Conservation (phyloP, 2,888 invertebrate species). For the Callyntrura sp. region DNA sequence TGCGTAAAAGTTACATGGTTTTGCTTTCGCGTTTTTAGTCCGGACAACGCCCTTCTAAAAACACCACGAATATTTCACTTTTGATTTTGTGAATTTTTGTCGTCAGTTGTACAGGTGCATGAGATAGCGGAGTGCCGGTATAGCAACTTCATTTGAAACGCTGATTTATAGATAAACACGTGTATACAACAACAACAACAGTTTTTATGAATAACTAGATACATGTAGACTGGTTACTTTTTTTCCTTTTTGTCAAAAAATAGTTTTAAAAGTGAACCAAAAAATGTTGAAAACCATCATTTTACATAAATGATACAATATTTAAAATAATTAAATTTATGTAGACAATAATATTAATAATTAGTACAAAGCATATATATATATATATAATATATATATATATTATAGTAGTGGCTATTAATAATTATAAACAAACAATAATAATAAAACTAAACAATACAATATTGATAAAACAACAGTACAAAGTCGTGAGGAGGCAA, state of each 20-base stretch:
- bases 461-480: constrained; percentile 79
- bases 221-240: constrained; percentile 20
- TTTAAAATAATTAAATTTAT: constrained; percentile 37
- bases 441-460: constrained; percentile 57
- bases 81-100: background rate
- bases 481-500: constrained; percentile 81
- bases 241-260: constrained; percentile 51
- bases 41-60: background rate
- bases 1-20: constrained; percentile 42
- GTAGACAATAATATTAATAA: constrained; percentile 13
- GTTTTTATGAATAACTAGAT: background rate
- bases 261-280: constrained; percentile 54
- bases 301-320: background rate
- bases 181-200: background rate
- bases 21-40: constrained; percentile 46
- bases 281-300: constrained; percentile 24
- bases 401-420: constrained; percentile 1
- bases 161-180: background rate
- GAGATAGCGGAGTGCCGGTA: constrained; percentile 15
- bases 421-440: constrained; percentile 46
- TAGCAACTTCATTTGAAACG: constrained; percentile 4
- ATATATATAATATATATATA: too few species aligned
- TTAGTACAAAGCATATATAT: constrained; percentile 21
- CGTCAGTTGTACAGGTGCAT: constrained; percentile 15
- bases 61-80: background rate